These are phyloP conservation scores for Tenodera sinensis DNA, from an alignment of 2,888 invertebrate genomes.

Conservation along the genomic window DNA sequence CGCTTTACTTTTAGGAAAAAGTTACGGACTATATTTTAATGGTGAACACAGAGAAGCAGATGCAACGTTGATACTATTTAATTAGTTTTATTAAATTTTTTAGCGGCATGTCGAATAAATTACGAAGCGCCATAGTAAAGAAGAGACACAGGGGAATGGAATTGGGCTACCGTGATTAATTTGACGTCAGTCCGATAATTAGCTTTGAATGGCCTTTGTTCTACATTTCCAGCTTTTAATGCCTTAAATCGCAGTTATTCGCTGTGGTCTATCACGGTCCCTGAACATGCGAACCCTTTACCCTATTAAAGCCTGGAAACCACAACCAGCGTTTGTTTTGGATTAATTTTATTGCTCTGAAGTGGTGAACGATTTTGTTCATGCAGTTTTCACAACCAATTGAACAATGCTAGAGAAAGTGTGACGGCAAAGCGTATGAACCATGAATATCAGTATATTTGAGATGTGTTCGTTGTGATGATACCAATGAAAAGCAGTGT, in stretches of 20 bases:
- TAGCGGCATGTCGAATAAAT: not conserved
- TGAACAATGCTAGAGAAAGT: too few species aligned
- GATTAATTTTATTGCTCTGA: too few species aligned
- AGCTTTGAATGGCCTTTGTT: not conserved
- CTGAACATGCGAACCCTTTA: not conserved
- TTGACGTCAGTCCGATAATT: not conserved
- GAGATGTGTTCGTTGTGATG: too few species aligned
- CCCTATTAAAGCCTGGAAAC: too few species aligned
- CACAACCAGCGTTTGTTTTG: not conserved
- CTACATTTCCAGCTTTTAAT: not conserved
- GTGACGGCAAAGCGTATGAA: too few species aligned
- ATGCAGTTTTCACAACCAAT: too few species aligned
- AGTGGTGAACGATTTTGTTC: too few species aligned
- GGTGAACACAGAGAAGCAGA: not conserved
- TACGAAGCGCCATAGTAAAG: not conserved
- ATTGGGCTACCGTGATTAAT: not conserved
- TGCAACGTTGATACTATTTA: not conserved
- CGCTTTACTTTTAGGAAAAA: not conserved
- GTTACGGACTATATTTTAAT: not conserved
- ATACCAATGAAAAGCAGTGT: too few species aligned
- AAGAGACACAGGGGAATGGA: not conserved
- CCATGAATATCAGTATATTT: too few species aligned
- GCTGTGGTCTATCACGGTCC: not conserved
- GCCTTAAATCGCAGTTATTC: not conserved
- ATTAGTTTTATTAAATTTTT: not conserved